Percentiles rank a stretch among this genome's conserved stretches.
These are phyloP conservation scores for Hypercompe scribonia DNA, from an alignment of 2,888 invertebrate species.

Conservation along the genomic window DNA sequence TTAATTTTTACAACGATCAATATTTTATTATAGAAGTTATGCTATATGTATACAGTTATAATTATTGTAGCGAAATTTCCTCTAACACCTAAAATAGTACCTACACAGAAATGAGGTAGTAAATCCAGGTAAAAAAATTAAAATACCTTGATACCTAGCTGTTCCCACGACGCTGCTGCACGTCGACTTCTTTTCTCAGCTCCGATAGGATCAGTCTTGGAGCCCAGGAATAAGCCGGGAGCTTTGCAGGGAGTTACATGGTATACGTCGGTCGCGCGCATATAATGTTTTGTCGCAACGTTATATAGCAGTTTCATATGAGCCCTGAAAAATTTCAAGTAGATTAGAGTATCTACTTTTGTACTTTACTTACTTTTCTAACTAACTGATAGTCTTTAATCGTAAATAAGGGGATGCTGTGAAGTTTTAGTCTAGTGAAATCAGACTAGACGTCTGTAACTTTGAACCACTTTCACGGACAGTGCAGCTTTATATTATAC, in stretches of 20 bases:
- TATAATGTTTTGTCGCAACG: constrained; percentile 92
- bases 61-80: not conserved
- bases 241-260: constrained; percentile 90
- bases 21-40: not conserved
- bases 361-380: too few species aligned
- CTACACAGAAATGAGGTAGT: not conserved
- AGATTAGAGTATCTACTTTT: not conserved
- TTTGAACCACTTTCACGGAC: too few species aligned
- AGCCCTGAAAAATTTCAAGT: constrained; percentile 83
- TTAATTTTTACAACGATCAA: not conserved
- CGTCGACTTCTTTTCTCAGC: constrained; percentile 89
- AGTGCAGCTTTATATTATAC: too few species aligned
- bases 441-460: too few species aligned
- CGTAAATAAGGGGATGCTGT: too few species aligned
- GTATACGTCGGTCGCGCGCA: constrained; percentile 91
- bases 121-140: not conserved
- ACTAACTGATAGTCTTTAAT: too few species aligned
- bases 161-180: constrained; percentile 90
- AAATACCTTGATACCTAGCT: constrained; percentile 89
- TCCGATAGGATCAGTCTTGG: constrained; percentile 89
- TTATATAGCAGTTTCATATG: constrained; percentile 93
- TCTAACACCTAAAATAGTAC: not conserved
- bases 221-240: constrained; percentile 91
- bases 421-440: too few species aligned
- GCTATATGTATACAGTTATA: not conserved